Evolutionary conservation across 2,888 invertebrate genomes (phyloP).

Genomic region (Cancer borealis): DNA sequence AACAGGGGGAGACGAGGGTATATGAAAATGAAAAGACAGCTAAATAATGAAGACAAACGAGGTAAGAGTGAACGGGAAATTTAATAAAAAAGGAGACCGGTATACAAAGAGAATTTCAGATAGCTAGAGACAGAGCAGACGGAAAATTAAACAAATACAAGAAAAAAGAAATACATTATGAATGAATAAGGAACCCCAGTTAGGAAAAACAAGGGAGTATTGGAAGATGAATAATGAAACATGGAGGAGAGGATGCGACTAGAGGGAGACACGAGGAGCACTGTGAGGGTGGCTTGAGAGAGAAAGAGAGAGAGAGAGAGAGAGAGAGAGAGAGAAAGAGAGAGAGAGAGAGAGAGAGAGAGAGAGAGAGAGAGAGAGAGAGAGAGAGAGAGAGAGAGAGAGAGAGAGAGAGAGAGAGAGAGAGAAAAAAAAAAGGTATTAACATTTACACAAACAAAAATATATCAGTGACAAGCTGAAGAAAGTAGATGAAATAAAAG

Average conservation of each 20-base stretch:
- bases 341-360: slow-evolving; percentile 5
- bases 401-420: neutral
- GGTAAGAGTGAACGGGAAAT: neutral
- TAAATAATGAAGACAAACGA: slow-evolving; percentile 10
- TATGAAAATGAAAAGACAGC: slow-evolving; percentile 23
- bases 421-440: too few relatives aligned
- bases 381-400: slow-evolving; percentile 8
- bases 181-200: neutral
- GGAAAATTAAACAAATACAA: neutral
- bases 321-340: slow-evolving; percentile 20
- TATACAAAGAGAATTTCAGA: neutral
- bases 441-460: too few relatives aligned
- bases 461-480: too few relatives aligned
- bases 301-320: neutral
- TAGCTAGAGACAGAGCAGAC: neutral
- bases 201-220: slow-evolving; percentile 1
- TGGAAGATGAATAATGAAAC: neutral
- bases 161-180: neutral
- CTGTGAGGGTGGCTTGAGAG: neutral
- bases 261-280: neutral
- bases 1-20: neutral
- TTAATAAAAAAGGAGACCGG: neutral
- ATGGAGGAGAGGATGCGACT: neutral
- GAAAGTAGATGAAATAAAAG: too few relatives aligned
- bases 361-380: slow-evolving; percentile 11